Percentiles rank a stretch among this genome's conserved stretches.
These are phyloP conservation scores for Anabas testudineus DNA, from an alignment of 2,797 vertebrate genomes.

Conservation along the genomic window DNA sequence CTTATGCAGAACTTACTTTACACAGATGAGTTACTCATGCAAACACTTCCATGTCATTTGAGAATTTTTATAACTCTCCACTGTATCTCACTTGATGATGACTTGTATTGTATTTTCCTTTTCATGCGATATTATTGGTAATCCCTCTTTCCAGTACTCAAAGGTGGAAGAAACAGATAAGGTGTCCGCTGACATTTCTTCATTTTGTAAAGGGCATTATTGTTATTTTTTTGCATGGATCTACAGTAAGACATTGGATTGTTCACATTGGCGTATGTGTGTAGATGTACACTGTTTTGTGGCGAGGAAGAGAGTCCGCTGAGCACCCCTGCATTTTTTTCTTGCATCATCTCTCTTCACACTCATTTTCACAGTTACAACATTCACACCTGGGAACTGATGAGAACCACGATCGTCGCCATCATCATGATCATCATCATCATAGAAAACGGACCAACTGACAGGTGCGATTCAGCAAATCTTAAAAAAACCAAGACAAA, in stretches of 20 bases:
- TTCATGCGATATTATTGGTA: conserved; percentile 37
- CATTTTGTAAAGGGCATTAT: conserved; percentile 32
- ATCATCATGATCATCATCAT: not conserved
- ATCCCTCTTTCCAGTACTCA: conserved; percentile 35
- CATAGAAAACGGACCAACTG: too few species aligned
- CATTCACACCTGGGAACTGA: conserved; percentile 40
- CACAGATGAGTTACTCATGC: not conserved
- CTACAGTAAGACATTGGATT: not conserved
- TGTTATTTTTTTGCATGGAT: not conserved
- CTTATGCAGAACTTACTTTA: conserved; percentile 5
- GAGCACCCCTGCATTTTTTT: conserved; percentile 11
- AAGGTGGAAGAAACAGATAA: conserved; percentile 31
- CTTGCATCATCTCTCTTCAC: conserved; percentile 37
- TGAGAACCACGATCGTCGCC: not conserved
- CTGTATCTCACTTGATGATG: not conserved
- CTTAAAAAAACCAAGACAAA: too few species aligned
- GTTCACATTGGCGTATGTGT: not conserved
- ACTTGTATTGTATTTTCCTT: conserved; percentile 39
- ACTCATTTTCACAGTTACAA: conserved; percentile 40
- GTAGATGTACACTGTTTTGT: conserved; percentile 12
- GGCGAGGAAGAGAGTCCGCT: conserved; percentile 10
- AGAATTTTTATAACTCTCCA: conserved; percentile 19
- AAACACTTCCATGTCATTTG: conserved; percentile 12
- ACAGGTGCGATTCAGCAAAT: too few species aligned
- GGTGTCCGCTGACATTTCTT: conserved; percentile 31